Percentiles rank a stretch among this genome's conserved stretches.
Conservation (phyloP, 2,797 vertebrate species). For the Lithobates sylvaticus region DNA sequence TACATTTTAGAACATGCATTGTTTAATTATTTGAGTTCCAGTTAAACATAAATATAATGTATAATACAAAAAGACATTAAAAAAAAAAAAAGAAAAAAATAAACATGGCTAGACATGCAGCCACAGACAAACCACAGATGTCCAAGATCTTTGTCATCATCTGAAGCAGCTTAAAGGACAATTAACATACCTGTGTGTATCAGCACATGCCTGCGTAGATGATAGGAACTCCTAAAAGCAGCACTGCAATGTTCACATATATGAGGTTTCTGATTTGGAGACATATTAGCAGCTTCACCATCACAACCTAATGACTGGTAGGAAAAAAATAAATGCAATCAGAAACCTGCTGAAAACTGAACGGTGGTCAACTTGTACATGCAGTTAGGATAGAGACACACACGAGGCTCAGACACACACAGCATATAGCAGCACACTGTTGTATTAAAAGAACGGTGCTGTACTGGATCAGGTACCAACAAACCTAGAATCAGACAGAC, state of each 20-base stretch:
- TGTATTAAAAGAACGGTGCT: too few relatives aligned
- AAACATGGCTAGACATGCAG: not conserved
- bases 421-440: too few relatives aligned
- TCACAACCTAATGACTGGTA: constrained; percentile 85
- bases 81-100: not conserved
- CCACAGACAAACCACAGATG: not conserved
- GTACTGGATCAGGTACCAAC: too few relatives aligned
- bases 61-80: not conserved
- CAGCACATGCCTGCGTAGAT: constrained; percentile 96
- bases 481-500: too few relatives aligned
- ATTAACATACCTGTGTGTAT: constrained; percentile 90
- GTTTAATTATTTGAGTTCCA: too few relatives aligned
- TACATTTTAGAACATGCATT: too few relatives aligned
- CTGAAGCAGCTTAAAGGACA: not conserved
- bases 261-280: constrained; percentile 95
- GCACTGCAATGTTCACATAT: constrained; percentile 99
- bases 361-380: too few relatives aligned
- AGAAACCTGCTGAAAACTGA: not conserved
- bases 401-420: too few relatives aligned
- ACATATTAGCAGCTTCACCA: constrained; percentile 85
- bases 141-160: not conserved
- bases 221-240: constrained; percentile 98
- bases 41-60: too few relatives aligned
- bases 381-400: too few relatives aligned
- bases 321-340: not conserved